These are phyloP conservation scores for Dryadula phaetusa DNA, from an alignment of 2,888 invertebrate genomes.

Conservation along the genomic window DNA sequence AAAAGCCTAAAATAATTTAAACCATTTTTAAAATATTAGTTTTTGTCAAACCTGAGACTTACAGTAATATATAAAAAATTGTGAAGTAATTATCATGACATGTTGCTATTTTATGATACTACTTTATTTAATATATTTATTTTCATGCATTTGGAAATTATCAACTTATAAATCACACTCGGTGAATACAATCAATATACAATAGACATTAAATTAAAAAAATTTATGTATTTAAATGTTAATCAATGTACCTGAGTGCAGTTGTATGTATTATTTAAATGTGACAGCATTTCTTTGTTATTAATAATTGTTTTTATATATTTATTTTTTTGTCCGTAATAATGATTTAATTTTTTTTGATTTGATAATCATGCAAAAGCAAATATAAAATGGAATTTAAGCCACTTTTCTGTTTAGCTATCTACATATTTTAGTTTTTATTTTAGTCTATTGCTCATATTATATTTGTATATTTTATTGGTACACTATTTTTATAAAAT, in stretches of 20 bases:
- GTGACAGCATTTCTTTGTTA: background rate
- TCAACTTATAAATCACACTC: background rate
- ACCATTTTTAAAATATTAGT: too few species aligned
- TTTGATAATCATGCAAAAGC: too few species aligned
- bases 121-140: background rate
- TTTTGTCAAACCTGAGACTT: too few species aligned
- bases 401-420: background rate
- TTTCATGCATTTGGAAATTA: conserved; percentile 18
- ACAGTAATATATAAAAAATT: too few species aligned
- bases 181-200: background rate
- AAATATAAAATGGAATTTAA: background rate
- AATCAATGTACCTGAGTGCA: background rate
- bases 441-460: conserved; percentile 17
- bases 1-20: too few species aligned
- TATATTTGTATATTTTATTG: conserved; percentile 20
- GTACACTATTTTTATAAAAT: conserved; percentile 3
- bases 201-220: background rate
- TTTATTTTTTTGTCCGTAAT: too few species aligned
- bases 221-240: background rate
- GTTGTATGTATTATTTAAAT: background rate
- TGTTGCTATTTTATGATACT: background rate
- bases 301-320: background rate
- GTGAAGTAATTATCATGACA: conserved; percentile 1
- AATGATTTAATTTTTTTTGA: too few species aligned
- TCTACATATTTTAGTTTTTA: conserved; percentile 12